phyloP scores from a whole-genome alignment of 2,113 vertebrate species.

The Melanostigma gelatinosum region DNA sequence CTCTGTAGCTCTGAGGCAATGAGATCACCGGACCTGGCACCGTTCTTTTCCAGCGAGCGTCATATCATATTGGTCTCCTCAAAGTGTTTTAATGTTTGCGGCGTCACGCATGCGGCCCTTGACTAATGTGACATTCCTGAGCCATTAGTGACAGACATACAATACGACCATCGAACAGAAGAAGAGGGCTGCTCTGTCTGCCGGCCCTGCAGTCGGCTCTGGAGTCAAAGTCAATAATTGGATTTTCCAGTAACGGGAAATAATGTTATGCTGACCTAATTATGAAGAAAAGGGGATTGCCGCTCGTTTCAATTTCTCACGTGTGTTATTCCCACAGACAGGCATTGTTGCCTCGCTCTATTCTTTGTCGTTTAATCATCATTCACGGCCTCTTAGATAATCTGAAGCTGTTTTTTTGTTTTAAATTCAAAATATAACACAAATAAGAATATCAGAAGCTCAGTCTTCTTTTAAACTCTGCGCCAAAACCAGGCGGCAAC shows the following conservation, averaged over 20 bases:
- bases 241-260: constrained; percentile 62
- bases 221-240: constrained; percentile 54
- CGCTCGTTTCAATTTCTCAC: constrained; percentile 11
- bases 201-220: constrained; percentile 31
- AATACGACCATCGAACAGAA: constrained; percentile 58
- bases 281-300: constrained; percentile 33
- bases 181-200: constrained; percentile 39
- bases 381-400: too few species aligned
- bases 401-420: too few species aligned
- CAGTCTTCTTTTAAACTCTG: too few species aligned
- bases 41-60: constrained; percentile 57
- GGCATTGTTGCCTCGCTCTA: neutral
- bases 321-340: constrained; percentile 24
- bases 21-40: constrained; percentile 74
- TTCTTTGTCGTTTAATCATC: neutral
- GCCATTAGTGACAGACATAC: constrained; percentile 81
- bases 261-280: constrained; percentile 61
- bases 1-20: constrained; percentile 73
- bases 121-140: constrained; percentile 82
- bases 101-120: constrained; percentile 71
- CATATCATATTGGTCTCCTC: constrained; percentile 74
- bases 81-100: constrained; percentile 77
- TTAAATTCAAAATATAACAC: too few species aligned
- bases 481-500: too few species aligned
- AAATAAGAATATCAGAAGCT: too few species aligned